Conservation (phyloP, 2,888 invertebrate genomes). For the Gonocerus acuteangulatus region DNA sequence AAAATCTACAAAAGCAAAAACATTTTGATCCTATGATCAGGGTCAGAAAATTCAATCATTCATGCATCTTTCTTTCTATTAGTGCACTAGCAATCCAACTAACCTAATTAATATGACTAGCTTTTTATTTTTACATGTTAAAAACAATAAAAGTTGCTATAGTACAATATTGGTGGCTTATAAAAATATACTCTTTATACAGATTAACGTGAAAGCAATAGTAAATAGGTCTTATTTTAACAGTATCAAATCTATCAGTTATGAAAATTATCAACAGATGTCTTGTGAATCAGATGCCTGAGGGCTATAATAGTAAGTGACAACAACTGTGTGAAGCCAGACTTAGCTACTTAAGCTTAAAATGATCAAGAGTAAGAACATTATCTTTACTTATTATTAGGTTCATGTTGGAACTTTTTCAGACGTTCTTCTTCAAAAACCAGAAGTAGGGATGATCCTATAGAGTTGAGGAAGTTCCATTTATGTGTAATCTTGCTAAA, state of each 20-base stretch:
- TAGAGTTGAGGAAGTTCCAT: no score
- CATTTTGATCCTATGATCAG: no score
- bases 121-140: slow-evolving; percentile 5
- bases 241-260: neutral
- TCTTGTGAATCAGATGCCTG: no score
- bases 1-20: no score
- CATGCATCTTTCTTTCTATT: neutral
- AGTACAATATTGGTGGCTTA: slow-evolving; percentile 1
- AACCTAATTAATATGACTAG: slow-evolving; percentile 11
- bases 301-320: neutral
- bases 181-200: slow-evolving; percentile 24
- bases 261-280: no score
- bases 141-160: slow-evolving; percentile 16
- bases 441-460: no score
- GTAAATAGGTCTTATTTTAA: slow-evolving; percentile 2
- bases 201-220: slow-evolving; percentile 22
- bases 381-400: neutral
- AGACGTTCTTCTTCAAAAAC: no score
- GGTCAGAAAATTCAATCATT: neutral
- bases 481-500: no score
- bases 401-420: neutral
- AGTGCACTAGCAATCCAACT: slow-evolving; percentile 4
- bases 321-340: neutral
- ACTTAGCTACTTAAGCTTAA: neutral
- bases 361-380: neutral